Evolutionary conservation across 2,113 vertebrate species (phyloP).

Genomic region (Tiliqua scincoides): DNA sequence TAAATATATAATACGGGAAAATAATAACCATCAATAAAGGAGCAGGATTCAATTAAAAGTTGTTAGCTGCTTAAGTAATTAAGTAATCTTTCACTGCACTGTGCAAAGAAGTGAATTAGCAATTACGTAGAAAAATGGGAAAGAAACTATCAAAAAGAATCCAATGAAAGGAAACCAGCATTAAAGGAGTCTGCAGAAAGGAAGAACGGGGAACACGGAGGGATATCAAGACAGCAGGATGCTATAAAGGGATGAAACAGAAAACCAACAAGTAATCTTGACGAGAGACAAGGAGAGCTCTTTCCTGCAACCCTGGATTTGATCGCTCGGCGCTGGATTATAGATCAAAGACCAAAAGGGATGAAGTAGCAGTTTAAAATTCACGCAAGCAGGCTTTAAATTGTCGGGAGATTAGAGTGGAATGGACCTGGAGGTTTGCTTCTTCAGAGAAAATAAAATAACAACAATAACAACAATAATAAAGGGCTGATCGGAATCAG

Average conservation of each 20-base stretch:
- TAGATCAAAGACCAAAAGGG: background rate
- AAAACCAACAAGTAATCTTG: slow-evolving; percentile 16
- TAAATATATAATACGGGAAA: no score
- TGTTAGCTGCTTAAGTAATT: no score
- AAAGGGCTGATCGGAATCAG: background rate
- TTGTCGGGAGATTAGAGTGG: background rate
- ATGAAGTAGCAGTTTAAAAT: background rate
- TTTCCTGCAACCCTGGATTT: background rate
- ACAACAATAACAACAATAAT: background rate
- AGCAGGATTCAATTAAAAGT: no score
- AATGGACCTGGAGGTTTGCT: background rate
- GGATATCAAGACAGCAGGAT: background rate
- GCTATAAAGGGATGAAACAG: background rate
- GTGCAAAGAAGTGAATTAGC: background rate
- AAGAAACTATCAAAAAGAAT: slow-evolving; percentile 29
- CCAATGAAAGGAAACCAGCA: background rate
- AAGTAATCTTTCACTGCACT: background rate
- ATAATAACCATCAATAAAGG: no score
- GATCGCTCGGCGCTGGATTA: background rate
- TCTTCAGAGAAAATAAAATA: background rate
- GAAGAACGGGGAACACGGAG: slow-evolving; percentile 3
- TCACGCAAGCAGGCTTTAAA: background rate
- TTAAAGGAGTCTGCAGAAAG: slow-evolving; percentile 3
- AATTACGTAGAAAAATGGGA: slow-evolving; percentile 23
- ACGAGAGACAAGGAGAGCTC: background rate